Conservation (phyloP, 2,113 vertebrate genomes). For the Probosciger aterrimus region DNA sequence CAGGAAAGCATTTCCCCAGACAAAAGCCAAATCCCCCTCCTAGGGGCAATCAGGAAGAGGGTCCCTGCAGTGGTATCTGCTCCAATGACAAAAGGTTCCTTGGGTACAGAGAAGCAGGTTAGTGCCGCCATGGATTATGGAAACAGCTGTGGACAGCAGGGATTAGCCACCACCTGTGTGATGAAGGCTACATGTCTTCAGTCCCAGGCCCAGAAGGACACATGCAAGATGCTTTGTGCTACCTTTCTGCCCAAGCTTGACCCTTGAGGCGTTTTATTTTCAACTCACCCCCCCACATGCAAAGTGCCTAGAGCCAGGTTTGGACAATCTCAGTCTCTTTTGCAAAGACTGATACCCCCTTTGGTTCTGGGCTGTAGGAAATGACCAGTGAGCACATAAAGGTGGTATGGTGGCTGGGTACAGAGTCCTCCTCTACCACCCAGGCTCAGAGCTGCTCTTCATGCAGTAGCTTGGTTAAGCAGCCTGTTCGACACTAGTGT, state of each 20-base stretch:
- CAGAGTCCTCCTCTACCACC: background rate
- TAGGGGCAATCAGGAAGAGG: conserved; percentile 6
- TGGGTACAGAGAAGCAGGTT: background rate
- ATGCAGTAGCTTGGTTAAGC: background rate
- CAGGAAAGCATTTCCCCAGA: conserved; percentile 18
- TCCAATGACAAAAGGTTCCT: conserved; percentile 23
- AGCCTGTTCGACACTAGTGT: background rate
- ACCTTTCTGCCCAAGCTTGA: background rate
- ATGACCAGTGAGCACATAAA: background rate
- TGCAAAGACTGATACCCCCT: accelerated
- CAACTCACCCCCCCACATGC: accelerated
- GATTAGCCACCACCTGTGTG: conserved; percentile 29
- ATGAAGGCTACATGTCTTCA: background rate
- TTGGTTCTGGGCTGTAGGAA: background rate
- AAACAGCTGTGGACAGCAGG: conserved; percentile 1
- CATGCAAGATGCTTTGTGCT: background rate
- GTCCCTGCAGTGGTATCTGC: background rate
- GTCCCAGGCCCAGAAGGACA: background rate
- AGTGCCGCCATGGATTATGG: background rate
- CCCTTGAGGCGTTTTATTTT: background rate
- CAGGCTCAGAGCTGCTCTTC: background rate
- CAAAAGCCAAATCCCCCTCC: conserved; percentile 43
- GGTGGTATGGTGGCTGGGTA: background rate
- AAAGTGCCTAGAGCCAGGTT: background rate
- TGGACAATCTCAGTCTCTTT: background rate